A percentile compares a stretch with the other conserved stretches of the same genome.
phyloP scores from a whole-genome alignment of 2,797 vertebrate genomes.

The Smutsia gigantea region DNA sequence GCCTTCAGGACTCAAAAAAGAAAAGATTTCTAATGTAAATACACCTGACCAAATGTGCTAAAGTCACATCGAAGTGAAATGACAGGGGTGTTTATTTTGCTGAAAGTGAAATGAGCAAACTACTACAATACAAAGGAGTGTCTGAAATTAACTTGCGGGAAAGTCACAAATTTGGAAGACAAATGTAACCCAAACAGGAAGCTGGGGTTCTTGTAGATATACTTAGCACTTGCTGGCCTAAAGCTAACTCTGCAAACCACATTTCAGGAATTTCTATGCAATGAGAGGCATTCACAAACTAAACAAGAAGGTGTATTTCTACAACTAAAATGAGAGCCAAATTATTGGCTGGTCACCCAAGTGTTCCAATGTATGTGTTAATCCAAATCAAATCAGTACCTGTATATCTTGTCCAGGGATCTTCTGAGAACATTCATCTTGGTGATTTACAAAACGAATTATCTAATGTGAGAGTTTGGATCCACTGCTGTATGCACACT shows the following conservation, averaged over 20 bases:
- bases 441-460: neutral
- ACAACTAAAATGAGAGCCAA: neutral
- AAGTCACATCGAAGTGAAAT: neutral
- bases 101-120: neutral
- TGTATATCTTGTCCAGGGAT: neutral
- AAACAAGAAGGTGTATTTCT: fast-evolving
- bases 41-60: neutral
- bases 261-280: neutral
- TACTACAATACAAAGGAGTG: neutral
- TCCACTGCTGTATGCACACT: neutral
- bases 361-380: neutral
- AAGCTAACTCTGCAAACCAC: neutral
- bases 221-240: neutral
- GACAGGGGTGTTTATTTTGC: neutral
- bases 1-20: neutral
- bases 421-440: neutral
- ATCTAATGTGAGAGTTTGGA: neutral
- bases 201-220: neutral
- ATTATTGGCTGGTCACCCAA: neutral
- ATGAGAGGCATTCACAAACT: neutral
- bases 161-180: neutral
- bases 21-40: neutral
- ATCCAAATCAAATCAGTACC: neutral
- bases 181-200: neutral
- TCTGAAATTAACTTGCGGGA: neutral